Conservation (phyloP, 2,797 vertebrate genomes). For the Manis crassicaudata region DNA sequence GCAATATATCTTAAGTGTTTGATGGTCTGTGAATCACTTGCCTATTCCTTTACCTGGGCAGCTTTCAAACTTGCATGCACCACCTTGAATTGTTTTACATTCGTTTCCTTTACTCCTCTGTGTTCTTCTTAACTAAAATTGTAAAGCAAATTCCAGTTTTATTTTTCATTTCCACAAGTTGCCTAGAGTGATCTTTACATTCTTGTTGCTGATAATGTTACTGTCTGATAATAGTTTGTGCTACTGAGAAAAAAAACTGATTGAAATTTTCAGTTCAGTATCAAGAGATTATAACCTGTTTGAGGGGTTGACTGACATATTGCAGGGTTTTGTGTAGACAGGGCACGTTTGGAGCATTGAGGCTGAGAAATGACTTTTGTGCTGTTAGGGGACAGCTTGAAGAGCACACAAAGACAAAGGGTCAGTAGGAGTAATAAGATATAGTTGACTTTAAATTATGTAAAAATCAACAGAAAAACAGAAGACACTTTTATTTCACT, state of each 20-base stretch:
- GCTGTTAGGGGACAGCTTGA: background rate
- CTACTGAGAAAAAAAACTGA: background rate
- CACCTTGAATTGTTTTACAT: background rate
- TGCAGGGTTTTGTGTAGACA: background rate
- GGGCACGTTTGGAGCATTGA: background rate
- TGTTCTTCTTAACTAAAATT: constrained; percentile 2
- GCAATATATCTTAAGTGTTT: background rate
- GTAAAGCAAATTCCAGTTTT: background rate
- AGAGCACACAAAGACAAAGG: background rate
- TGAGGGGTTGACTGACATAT: background rate
- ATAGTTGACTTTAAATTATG: background rate
- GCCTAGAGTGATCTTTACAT: background rate
- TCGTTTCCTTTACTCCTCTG: constrained; percentile 19
- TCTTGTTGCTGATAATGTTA: background rate
- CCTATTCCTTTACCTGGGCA: background rate
- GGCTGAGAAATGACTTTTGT: background rate
- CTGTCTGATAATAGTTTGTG: background rate
- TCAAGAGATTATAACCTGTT: constrained; percentile 8
- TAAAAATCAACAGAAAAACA: background rate
- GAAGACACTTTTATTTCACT: background rate
- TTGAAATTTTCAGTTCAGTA: background rate
- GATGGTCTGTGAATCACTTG: background rate
- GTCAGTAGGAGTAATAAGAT: background rate
- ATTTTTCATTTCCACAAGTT: background rate
- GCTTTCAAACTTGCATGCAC: background rate